Evolutionary conservation across 2,113 vertebrate species (phyloP).

Genomic region (Ceyx margarethae): DNA sequence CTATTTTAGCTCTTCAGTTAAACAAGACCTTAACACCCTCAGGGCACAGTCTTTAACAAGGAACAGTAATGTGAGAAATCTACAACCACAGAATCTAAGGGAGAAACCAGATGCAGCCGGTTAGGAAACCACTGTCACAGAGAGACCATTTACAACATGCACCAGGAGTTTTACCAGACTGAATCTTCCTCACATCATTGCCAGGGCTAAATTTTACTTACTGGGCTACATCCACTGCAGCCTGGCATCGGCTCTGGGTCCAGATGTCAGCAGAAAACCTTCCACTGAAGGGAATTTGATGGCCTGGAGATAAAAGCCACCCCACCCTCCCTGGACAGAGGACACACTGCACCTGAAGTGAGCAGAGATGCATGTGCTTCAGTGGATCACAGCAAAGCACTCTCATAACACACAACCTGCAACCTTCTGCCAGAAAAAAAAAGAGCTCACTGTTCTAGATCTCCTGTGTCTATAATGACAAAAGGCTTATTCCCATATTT

Average conservation of each 20-base stretch:
- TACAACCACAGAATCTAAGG: neutral
- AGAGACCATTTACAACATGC: neutral
- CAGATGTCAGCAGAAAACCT: neutral
- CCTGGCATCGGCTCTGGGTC: neutral
- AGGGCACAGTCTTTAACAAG: conserved; percentile 9
- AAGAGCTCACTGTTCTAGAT: neutral
- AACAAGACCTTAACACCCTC: neutral
- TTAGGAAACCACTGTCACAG: neutral
- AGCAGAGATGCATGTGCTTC: neutral
- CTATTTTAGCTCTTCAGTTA: neutral
- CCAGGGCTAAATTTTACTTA: neutral
- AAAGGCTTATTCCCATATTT: neutral
- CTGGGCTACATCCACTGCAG: neutral
- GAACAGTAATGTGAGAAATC: neutral
- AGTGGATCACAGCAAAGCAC: neutral
- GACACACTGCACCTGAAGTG: neutral
- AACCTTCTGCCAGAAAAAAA: neutral
- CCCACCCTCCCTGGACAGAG: neutral
- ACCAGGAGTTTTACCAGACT: neutral
- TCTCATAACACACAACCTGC: too few relatives aligned
- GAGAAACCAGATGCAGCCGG: neutral
- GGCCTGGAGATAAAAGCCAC: neutral
- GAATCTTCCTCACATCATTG: neutral
- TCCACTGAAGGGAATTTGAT: neutral
- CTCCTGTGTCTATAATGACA: neutral